Conservation (phyloP, 2,888 invertebrate species). For the Campaea margaritaria region DNA sequence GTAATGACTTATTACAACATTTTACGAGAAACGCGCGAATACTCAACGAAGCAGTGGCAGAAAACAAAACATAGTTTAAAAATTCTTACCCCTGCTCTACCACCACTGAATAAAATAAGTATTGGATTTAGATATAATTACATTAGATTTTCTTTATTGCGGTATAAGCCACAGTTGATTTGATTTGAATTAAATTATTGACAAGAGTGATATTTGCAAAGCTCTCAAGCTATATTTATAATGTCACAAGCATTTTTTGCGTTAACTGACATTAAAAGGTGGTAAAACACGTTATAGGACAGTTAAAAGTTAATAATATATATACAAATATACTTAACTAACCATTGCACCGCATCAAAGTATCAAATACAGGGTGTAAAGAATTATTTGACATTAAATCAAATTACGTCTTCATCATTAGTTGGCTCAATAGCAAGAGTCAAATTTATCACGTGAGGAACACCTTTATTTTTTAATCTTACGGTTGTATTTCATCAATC, state of each 20-base stretch:
- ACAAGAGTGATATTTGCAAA: no score
- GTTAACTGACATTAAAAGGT: neutral
- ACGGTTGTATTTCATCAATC: no score
- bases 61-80: conserved; percentile 43
- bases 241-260: neutral
- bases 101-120: conserved; percentile 6
- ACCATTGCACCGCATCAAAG: conserved; percentile 78
- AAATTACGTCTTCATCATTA: neutral
- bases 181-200: no score
- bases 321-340: conserved; percentile 70
- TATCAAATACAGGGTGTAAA: conserved; percentile 55
- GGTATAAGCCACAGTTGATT: no score
- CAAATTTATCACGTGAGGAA: no score
- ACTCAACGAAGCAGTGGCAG: conserved; percentile 72
- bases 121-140: neutral
- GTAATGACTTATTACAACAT: conserved; percentile 18
- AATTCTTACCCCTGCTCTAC: conserved; percentile 14
- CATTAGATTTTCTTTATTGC: no score
- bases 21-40: conserved; percentile 49
- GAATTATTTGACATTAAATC: conserved; percentile 43
- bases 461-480: neutral
- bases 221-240: no score
- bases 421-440: no score
- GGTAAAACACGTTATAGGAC: conserved; percentile 48
- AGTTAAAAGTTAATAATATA: conserved; percentile 60